These are phyloP conservation scores for Babylonia areolata DNA, from an alignment of 1,140 invertebrate species.

Conservation along the genomic window DNA sequence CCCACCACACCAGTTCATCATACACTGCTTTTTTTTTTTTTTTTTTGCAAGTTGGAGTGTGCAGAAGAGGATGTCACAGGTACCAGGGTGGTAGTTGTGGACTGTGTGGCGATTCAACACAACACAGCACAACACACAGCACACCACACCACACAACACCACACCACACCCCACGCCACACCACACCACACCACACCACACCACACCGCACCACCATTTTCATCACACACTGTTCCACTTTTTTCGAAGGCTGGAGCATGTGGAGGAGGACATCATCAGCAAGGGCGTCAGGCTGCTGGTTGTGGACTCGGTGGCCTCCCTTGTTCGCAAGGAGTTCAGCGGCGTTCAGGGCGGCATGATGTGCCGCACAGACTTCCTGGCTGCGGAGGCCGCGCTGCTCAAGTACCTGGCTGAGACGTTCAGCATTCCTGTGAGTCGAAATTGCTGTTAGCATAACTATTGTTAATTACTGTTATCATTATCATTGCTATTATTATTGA, in stretches of 20 bases:
- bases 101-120: too few relatives aligned
- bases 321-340: conserved; percentile 67
- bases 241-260: conserved; percentile 48
- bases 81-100: too few relatives aligned
- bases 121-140: too few relatives aligned
- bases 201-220: too few relatives aligned
- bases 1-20: too few relatives aligned
- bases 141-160: too few relatives aligned
- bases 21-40: too few relatives aligned
- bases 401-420: conserved; percentile 67
- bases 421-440: conserved; percentile 65
- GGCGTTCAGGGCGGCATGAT: conserved; percentile 45
- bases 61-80: too few relatives aligned
- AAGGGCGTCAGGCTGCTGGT: conserved; percentile 60
- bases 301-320: conserved; percentile 67
- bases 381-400: conserved; percentile 63
- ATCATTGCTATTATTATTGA: background rate
- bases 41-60: too few relatives aligned
- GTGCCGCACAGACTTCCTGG: conserved; percentile 64
- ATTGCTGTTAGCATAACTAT: background rate
- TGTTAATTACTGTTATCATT: too few relatives aligned
- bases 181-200: too few relatives aligned
- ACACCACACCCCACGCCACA: too few relatives aligned
- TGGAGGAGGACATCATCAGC: conserved; percentile 64
- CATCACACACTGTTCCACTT: background rate